phyloP scores from a whole-genome alignment of 2,797 vertebrate species.

The Australoheros facetus region DNA sequence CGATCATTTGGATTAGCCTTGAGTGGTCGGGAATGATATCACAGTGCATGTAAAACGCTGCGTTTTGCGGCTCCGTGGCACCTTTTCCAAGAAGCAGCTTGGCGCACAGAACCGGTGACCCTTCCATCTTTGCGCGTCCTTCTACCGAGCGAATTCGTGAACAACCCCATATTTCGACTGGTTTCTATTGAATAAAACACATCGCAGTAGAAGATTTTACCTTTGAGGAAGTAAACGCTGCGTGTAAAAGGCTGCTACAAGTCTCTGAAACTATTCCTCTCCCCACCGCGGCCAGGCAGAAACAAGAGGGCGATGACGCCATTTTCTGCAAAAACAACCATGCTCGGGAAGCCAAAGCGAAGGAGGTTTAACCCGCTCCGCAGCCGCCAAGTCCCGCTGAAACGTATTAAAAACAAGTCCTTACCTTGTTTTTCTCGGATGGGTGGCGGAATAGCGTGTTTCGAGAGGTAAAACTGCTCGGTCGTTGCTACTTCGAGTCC shows the following conservation, averaged over 20 bases:
- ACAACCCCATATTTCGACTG: background rate
- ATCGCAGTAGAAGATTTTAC: conserved; percentile 1
- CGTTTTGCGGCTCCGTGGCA: conserved; percentile 83
- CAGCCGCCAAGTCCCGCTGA: conserved; percentile 33
- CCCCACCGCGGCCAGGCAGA: conserved; percentile 79
- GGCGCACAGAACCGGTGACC: conserved; percentile 83
- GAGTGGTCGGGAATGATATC: conserved; percentile 11
- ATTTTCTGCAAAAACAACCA: conserved; percentile 85
- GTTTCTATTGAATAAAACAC: conserved; percentile 37
- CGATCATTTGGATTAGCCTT: conserved; percentile 9
- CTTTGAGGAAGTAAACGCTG: conserved; percentile 19
- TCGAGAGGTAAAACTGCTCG: conserved; percentile 41
- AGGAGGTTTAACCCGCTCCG: conserved; percentile 66
- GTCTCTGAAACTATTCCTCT: conserved; percentile 79
- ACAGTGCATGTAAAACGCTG: conserved; percentile 72
- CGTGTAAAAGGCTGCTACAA: conserved; percentile 47
- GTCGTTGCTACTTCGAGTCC: conserved; percentile 51
- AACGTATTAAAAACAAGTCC: conserved; percentile 54
- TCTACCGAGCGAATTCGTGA: conserved; percentile 54
- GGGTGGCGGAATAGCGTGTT: conserved; percentile 35
- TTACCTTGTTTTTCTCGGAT: conserved; percentile 70
- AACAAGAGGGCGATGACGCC: conserved; percentile 80
- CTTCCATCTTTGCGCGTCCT: conserved; percentile 89
- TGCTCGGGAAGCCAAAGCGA: conserved; percentile 75
- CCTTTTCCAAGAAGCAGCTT: conserved; percentile 81